These are phyloP conservation scores for Gallinago solitaria DNA, from an alignment of 2,797 vertebrate species.

Conservation along the genomic window DNA sequence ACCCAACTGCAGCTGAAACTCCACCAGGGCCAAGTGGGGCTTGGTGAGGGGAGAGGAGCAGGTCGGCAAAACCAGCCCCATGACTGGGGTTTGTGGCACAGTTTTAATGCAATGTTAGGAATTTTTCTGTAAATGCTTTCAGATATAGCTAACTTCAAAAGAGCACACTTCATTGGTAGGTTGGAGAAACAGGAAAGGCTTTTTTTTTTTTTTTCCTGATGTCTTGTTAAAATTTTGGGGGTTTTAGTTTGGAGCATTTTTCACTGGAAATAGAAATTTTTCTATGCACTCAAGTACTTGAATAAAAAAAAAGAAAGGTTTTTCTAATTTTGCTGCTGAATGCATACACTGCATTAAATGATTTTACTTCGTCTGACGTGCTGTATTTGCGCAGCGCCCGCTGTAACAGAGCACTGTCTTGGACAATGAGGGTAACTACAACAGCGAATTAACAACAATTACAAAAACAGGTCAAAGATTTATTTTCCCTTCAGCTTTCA, in stretches of 20 bases:
- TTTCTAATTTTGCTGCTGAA: not conserved
- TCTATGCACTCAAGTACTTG: not conserved
- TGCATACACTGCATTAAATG: not conserved
- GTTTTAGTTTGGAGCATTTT: not conserved
- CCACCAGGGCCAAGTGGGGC: rapidly evolving
- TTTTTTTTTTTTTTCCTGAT: not conserved
- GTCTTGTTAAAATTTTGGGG: not conserved
- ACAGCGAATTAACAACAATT: conserved; percentile 5
- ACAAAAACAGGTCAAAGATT: not conserved
- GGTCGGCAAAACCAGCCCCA: not conserved
- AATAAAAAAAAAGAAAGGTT: not conserved
- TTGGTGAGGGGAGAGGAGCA: not conserved
- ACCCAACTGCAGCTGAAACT: not conserved
- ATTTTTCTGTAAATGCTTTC: not conserved
- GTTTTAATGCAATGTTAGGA: not conserved
- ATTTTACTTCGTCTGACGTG: not conserved
- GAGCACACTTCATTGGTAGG: not conserved
- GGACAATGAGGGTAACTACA: not conserved
- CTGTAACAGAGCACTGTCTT: not conserved
- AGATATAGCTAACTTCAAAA: not conserved
- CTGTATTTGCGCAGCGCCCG: not conserved
- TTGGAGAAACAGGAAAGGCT: not conserved
- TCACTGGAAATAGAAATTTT: not conserved
- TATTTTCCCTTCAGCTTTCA: not conserved
- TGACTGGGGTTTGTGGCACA: not conserved